A percentile compares a stretch with the other conserved stretches of the same genome.
These are phyloP conservation scores for Ophthalmolycus amberensis DNA, from an alignment of 2,113 vertebrate genomes.

Conservation along the genomic window DNA sequence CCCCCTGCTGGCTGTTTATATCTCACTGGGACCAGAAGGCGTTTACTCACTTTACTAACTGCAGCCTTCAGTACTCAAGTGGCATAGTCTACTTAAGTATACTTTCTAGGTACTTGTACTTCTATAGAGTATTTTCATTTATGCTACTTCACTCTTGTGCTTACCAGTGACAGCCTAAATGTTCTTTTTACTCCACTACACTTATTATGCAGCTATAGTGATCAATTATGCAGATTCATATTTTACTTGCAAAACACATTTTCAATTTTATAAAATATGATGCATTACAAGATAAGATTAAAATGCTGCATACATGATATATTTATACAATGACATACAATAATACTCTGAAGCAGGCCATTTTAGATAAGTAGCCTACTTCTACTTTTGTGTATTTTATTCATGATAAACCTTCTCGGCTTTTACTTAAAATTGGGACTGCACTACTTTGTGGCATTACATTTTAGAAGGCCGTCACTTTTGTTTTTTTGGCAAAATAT, in stretches of 20 bases:
- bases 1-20: conserved; percentile 46
- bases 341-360: not conserved
- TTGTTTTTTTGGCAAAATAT: too few species aligned
- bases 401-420: not conserved
- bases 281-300: not conserved
- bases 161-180: not conserved
- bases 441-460: not conserved
- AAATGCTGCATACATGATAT: not conserved
- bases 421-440: not conserved
- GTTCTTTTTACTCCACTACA: not conserved
- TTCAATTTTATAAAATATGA: not conserved
- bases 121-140: not conserved
- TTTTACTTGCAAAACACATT: not conserved
- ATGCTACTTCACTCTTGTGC: not conserved
- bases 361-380: not conserved
- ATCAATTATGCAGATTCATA: not conserved
- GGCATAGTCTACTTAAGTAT: not conserved
- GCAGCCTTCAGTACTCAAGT: not conserved
- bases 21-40: not conserved
- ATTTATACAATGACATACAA: too few species aligned
- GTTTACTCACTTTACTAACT: not conserved
- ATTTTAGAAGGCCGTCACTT: not conserved
- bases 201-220: not conserved
- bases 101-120: not conserved
- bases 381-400: not conserved